A percentile compares a stretch with the other conserved stretches of the same genome.
Conservation (phyloP, 2,797 vertebrate species). For the Margarornis squamiger region DNA sequence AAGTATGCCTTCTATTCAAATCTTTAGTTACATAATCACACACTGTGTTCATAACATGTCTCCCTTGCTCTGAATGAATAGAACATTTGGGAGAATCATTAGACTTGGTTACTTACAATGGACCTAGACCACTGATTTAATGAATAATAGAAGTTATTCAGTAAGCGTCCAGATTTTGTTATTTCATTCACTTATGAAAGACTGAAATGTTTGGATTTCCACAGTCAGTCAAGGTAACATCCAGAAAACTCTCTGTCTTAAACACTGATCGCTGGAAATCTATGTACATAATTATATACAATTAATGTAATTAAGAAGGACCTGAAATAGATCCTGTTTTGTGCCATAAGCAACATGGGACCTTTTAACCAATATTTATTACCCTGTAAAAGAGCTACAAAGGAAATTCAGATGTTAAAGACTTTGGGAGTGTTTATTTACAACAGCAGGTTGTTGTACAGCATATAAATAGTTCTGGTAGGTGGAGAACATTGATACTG, state of each 20-base stretch:
- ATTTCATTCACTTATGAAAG: background rate
- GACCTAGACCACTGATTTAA: background rate
- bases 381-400: background rate
- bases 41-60: background rate
- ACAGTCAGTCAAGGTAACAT: background rate
- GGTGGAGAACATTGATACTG: background rate
- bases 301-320: background rate
- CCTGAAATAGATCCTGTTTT: background rate
- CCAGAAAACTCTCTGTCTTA: background rate
- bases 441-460: background rate
- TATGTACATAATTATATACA: background rate
- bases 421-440: rapidly evolving
- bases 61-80: background rate
- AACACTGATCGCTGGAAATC: background rate
- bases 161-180: background rate
- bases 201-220: background rate
- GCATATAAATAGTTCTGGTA: background rate
- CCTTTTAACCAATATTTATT: background rate
- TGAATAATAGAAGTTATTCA: background rate
- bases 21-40: background rate
- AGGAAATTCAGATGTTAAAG: background rate
- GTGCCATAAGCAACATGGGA: background rate
- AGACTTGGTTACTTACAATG: background rate
- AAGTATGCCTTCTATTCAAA: background rate
- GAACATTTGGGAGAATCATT: background rate